Percentiles rank a stretch among this genome's conserved stretches.
Evolutionary conservation across 2,113 vertebrate species (phyloP).

Genomic region (Scopus umbretta): DNA sequence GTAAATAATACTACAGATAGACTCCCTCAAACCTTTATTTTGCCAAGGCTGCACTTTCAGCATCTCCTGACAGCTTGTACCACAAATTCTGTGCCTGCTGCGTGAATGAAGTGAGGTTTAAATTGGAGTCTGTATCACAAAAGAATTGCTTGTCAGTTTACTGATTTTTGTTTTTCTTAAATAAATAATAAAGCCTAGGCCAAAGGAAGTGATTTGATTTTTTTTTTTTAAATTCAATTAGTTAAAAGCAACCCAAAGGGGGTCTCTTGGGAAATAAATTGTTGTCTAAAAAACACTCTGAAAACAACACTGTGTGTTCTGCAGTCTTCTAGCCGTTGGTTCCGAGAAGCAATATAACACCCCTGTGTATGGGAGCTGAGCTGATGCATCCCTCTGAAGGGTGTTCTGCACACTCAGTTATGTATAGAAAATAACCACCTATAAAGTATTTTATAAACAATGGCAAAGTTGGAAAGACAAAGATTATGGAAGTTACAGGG

Average conservation of each 20-base stretch:
- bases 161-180: background rate
- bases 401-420: background rate
- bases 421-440: accelerated
- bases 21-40: constrained; percentile 47
- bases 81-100: background rate
- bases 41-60: constrained; percentile 29
- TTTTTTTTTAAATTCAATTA: background rate
- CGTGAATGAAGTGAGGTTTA: background rate
- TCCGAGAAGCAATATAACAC: background rate
- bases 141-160: background rate
- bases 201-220: background rate
- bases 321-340: background rate
- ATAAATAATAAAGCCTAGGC: background rate
- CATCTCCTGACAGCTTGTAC: background rate
- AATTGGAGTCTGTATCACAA: background rate
- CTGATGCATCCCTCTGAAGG: background rate
- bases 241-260: background rate
- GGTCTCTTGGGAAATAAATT: background rate
- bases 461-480: background rate
- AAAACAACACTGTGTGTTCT: background rate
- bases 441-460: background rate
- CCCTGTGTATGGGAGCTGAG: accelerated
- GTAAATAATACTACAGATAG: constrained; percentile 66
- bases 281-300: background rate
- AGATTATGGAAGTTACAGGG: background rate